Base-by-base conservation (phyloP, 1,140 invertebrate genomes). In the Drosophila miranda region DNA sequence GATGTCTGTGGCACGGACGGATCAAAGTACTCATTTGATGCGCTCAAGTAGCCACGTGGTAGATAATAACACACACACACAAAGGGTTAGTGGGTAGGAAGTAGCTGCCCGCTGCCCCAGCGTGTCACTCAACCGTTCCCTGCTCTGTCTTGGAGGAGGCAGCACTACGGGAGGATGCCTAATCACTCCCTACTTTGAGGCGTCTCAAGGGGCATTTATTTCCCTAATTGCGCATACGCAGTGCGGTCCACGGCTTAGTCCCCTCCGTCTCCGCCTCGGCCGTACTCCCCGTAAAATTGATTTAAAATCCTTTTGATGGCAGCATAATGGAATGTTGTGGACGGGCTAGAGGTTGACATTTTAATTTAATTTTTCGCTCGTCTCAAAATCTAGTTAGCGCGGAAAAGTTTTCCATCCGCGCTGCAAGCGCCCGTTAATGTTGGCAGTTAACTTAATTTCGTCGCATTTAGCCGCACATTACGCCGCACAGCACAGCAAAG, bases 381-480 rank as follows among this genome's bases (percentile, higher is more conserved):
- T 9, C 23, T 14, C 14, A 7, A 14, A 57, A 73, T 73, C 72
- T 63, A 34, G 30, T 34, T 34, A 34, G 30, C 30, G 3, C 45
- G 50, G 44, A 46, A 72, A 75, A 78, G 9, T 34, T 34, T 71
- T 66, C 46, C 48, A 80, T 50, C 71, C 49, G 11, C 52, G 42
- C 53, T 30, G 52, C 53, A 62, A 74, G 75, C 86, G 75, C 69
- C 61, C 79, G 79, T 76, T 89, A 84, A 87, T 83, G 84, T 66
- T 68, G 79, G 64, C 79, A 89, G 83, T 87, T 89, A 87, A 87
- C 75, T 87, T 89, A 78, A 87, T 87, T 87, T 87, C 74, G 79
- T 87, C 83, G 82, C 83, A 87, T 87, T 89, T 87, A 71, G 76
- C 84, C 87, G 79, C 83, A 87, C 83, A 82, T 87, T 87, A 87